A percentile compares a stretch with the other conserved stretches of the same genome.
Conservation (phyloP, 2,113 vertebrate genomes). For the Chloebia gouldiae region DNA sequence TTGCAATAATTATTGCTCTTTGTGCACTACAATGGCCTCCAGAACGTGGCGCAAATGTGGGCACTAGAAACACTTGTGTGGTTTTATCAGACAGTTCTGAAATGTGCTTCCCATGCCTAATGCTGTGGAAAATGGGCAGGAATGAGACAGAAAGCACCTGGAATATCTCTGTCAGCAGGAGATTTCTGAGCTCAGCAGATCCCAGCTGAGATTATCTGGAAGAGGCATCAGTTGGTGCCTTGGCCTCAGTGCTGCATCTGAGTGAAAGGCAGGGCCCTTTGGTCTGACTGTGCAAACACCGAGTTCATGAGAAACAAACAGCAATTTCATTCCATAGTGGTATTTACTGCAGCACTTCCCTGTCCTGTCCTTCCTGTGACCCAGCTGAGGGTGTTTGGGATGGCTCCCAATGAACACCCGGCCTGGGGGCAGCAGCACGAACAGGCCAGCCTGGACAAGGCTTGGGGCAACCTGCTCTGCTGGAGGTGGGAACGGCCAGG, state of each 20-base stretch:
- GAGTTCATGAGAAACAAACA: constrained; percentile 37
- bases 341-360: constrained; percentile 24
- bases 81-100: background rate
- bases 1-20: background rate
- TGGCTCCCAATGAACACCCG: background rate
- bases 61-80: background rate
- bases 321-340: constrained; percentile 37
- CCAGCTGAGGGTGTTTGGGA: background rate
- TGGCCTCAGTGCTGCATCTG: background rate
- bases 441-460: background rate
- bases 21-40: background rate
- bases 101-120: background rate
- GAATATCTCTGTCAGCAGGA: background rate
- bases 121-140: background rate
- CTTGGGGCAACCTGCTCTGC: background rate
- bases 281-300: constrained; percentile 7
- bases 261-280: constrained; percentile 6
- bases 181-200: background rate
- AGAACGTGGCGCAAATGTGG: background rate
- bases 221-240: background rate
- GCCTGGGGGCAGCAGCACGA: background rate
- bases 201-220: background rate
- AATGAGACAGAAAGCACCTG: background rate
- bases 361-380: background rate
- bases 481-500: background rate